Conservation (phyloP, 2,888 invertebrate species). For the Stegana nigrithorax region DNA sequence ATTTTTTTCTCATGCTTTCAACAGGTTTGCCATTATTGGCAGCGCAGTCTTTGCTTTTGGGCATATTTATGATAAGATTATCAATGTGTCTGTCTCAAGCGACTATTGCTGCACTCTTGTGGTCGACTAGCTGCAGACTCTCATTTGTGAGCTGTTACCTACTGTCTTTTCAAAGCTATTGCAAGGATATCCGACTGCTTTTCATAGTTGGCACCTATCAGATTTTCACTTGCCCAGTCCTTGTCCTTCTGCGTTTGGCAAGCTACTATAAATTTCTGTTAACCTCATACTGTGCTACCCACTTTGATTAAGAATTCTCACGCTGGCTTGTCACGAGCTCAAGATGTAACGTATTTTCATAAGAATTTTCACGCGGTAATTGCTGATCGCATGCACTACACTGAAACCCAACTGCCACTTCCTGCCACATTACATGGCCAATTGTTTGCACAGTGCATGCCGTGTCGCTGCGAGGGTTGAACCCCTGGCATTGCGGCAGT, state of each 20-base stretch:
- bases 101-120: no score
- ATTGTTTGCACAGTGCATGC: neutral
- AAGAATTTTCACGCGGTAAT: neutral
- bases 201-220: no score
- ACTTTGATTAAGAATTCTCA: neutral
- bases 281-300: neutral
- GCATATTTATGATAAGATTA: no score
- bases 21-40: no score
- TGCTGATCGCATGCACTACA: neutral
- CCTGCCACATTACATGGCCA: neutral
- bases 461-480: neutral
- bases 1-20: no score
- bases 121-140: no score
- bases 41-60: no score
- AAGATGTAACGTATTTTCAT: neutral
- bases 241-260: neutral
- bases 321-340: neutral
- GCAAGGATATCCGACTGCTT: no score
- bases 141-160: no score
- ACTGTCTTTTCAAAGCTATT: no score
- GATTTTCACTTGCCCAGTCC: neutral
- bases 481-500: neutral
- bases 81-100: no score
- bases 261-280: neutral
- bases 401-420: neutral